A percentile compares a stretch with the other conserved stretches of the same genome.
Conservation (phyloP, 2,113 vertebrate species). For the Herpetotheres cachinnans region DNA sequence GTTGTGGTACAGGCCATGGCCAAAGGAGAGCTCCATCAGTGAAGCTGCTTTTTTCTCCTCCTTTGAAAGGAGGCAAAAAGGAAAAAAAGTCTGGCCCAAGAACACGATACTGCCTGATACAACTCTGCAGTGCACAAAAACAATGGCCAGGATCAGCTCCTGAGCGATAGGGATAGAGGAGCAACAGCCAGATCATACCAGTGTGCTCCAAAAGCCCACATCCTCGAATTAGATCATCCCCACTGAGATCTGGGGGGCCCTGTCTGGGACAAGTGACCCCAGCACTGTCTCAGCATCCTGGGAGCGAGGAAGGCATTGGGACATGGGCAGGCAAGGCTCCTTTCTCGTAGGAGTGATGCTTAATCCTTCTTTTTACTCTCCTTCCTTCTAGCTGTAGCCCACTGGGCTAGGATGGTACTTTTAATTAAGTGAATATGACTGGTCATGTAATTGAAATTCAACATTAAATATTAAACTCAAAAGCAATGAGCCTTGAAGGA, state of each 20-base stretch:
- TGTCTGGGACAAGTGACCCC: background rate
- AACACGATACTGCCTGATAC: too few relatives aligned
- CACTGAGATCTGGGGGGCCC: background rate
- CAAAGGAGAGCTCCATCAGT: background rate
- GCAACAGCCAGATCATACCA: fast-evolving
- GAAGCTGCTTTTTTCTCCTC: background rate
- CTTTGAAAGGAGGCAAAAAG: background rate
- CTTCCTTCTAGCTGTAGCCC: background rate
- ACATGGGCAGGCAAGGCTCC: fast-evolving
- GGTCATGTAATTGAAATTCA: slow-evolving; percentile 7
- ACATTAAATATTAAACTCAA: background rate
- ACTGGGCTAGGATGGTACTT: background rate
- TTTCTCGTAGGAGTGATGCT: background rate
- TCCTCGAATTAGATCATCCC: background rate
- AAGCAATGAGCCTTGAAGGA: slow-evolving; percentile 33
- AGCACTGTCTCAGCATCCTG: background rate
- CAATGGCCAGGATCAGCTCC: background rate
- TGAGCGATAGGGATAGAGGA: background rate
- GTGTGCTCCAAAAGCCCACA: background rate
- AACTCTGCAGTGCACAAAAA: background rate
- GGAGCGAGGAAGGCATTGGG: background rate
- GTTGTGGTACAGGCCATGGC: fast-evolving
- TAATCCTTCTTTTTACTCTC: background rate
- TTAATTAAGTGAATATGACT: background rate
- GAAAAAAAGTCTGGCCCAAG: background rate